Percentiles rank a stretch among this genome's conserved stretches.
phyloP scores from a whole-genome alignment of 2,888 invertebrate species.

The Eristalinus sepulchralis region DNA sequence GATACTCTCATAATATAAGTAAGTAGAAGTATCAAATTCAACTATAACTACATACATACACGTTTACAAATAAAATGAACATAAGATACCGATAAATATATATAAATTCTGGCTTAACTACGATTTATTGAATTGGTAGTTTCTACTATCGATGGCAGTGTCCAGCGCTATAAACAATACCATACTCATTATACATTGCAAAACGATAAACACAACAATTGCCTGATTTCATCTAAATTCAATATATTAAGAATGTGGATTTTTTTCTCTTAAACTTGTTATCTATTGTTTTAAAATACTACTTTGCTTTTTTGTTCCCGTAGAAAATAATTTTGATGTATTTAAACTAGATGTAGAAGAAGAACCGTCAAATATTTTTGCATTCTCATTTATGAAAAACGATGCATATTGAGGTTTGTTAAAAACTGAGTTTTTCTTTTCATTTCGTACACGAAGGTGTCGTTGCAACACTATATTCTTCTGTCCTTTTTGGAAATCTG shows the following conservation, averaged over 20 bases:
- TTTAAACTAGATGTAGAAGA: not conserved
- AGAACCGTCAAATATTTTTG: conserved; percentile 13
- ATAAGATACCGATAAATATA: too few species aligned
- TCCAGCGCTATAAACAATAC: not conserved
- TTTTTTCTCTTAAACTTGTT: not conserved
- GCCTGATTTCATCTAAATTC: not conserved
- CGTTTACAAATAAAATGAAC: too few species aligned
- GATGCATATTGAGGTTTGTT: conserved; percentile 79
- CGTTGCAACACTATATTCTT: conserved; percentile 78
- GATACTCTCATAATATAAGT: too few species aligned
- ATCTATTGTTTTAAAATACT: not conserved
- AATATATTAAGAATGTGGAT: not conserved
- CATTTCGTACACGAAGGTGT: conserved; percentile 32
- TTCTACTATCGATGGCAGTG: not conserved
- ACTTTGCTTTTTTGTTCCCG: not conserved
- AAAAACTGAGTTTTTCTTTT: conserved; percentile 73
- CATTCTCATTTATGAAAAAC: conserved; percentile 74
- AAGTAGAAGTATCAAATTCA: too few species aligned
- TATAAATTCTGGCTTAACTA: too few species aligned
- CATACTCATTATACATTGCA: not conserved
- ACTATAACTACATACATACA: too few species aligned
- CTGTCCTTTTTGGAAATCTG: conserved; percentile 81
- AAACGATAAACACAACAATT: not conserved
- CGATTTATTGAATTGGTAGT: too few species aligned
- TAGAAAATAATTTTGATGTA: conserved; percentile 1